Evolutionary conservation across 2,113 vertebrate genomes (phyloP), one percentile per base, ranked within the genome.

Genomic region (Aphelocoma coerulescens): DNA sequence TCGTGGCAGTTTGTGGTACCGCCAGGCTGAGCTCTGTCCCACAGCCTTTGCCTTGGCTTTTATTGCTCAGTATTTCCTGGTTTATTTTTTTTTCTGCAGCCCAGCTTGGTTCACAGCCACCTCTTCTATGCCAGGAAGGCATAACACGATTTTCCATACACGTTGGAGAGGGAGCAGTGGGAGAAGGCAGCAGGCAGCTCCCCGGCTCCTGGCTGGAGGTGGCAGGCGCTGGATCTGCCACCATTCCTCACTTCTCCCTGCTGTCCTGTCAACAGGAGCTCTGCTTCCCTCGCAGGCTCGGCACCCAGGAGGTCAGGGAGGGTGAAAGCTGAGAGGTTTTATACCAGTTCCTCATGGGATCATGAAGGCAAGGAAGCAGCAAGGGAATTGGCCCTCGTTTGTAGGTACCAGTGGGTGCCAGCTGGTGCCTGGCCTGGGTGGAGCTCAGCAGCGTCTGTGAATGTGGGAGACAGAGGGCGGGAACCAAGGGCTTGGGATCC

Each of bases 11-110:
- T 35, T 44, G 95, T 90, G 94, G 95, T 88, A 58, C 44, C 0
- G 6, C 30, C 58, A 81, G 77, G 86, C 91, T 78, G 58, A 73
- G 82, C 89, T 66, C 55, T 5, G 72, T 79, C 89, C 91, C 65
- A 3, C 85, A 85, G 75, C 88, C 72, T 67, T 39, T 85, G 75
- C 46, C 1, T 55, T 41, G 82, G 63, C 20, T 89, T 85, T 88
- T n/a, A 48, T 67, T 85, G 88, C 91, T 93, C 94, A 73, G 5
- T 39, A 5, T 92, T 96, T 91, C 91, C 95, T 85, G 85, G 63
- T 68, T 48, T n/a, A 3, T 9, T 32, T 44, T 35, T 43, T 59
- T 71, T 67, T 10, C 74, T 88, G 51, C 55, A 84, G 6, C 91
- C 76, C 61, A 20, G 24, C 79, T 94, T n/a, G 73, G 74, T 79